Conservation (phyloP, 1,140 invertebrate species). For the Bactericera cockerelli region DNA sequence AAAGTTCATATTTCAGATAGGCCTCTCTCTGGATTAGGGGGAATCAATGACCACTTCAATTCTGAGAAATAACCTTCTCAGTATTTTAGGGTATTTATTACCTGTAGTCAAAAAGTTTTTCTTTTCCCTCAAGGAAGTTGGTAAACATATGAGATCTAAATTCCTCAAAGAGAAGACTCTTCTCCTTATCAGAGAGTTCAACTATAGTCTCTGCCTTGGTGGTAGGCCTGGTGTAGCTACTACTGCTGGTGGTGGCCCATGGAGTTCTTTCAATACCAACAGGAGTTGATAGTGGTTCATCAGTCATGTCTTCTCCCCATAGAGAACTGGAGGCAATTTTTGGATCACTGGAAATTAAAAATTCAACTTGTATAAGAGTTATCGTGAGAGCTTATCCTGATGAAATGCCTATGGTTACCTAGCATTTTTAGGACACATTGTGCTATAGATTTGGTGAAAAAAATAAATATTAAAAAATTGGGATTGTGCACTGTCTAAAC, state of each 20-base stretch:
- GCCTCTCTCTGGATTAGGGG: no score
- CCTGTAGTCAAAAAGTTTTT: slow-evolving; percentile 69
- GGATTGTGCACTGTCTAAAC: no score
- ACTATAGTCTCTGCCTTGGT: not conserved
- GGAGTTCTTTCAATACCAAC: slow-evolving; percentile 14
- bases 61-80: no score
- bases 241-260: slow-evolving; percentile 6
- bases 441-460: no score
- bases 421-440: no score
- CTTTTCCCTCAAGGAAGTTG: slow-evolving; percentile 69
- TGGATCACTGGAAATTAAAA: slow-evolving; percentile 14
- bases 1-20: slow-evolving; percentile 11
- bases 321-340: slow-evolving; percentile 11
- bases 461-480: no score
- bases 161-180: slow-evolving; percentile 54
- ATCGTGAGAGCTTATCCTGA: no score
- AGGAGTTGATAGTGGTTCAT: not conserved
- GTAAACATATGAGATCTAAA: slow-evolving; percentile 77
- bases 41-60: no score
- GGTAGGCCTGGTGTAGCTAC: not conserved
- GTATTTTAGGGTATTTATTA: no score
- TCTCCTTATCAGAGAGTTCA: slow-evolving; percentile 23
- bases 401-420: no score
- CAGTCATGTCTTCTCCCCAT: slow-evolving; percentile 1
- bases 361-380: no score